Percentiles rank a stretch among this genome's conserved stretches.
Conservation (phyloP, 2,113 vertebrate genomes). For the Mesitornis unicolor region DNA sequence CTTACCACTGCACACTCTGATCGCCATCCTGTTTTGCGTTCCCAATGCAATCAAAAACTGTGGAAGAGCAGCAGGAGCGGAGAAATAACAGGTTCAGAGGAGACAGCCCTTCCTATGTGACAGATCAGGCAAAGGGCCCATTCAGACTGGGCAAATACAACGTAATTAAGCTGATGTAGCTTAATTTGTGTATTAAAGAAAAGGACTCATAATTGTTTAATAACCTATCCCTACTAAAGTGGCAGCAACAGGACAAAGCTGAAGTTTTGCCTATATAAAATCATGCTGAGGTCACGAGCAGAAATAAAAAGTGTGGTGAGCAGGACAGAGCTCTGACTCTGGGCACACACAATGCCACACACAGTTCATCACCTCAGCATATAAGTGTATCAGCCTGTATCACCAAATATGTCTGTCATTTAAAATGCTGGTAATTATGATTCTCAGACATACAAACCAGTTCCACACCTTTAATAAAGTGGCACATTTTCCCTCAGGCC, state of each 20-base stretch:
- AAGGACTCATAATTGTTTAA: neutral
- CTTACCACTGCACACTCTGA: neutral
- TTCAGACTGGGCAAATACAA: neutral
- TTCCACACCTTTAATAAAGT: neutral
- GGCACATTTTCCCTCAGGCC: neutral
- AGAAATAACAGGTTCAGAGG: neutral
- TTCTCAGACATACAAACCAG: neutral
- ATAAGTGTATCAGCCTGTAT: neutral
- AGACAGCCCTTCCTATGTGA: neutral
- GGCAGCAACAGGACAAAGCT: neutral
- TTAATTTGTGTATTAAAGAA: neutral
- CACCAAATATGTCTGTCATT: neutral
- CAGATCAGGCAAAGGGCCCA: neutral
- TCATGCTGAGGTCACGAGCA: neutral
- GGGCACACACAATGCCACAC: neutral
- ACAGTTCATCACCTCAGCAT: neutral
- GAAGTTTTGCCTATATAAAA: neutral
- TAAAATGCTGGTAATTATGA: neutral
- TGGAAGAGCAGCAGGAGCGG: neutral
- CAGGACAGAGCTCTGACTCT: neutral
- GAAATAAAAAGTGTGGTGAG: neutral
- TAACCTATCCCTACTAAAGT: neutral
- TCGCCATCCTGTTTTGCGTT: neutral
- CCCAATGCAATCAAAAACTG: neutral
- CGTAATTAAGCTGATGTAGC: neutral